Evolutionary conservation across 2,888 invertebrate species (phyloP).

Genomic region (Dicyrtoma fusca): DNA sequence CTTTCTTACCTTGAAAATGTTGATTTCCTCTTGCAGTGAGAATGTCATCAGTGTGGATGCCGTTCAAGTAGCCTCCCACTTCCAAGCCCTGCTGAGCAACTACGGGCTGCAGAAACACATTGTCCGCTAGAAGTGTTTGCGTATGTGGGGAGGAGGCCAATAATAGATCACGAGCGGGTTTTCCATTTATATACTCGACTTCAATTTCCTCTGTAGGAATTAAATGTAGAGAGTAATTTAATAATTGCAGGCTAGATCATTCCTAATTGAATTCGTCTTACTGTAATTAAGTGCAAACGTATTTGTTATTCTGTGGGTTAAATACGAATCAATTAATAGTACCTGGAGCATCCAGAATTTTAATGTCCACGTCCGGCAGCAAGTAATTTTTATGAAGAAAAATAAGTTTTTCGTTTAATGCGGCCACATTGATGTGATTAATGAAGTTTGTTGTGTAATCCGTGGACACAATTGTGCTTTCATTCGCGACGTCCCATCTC

Average conservation of each 20-base stretch:
- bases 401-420: conserved; percentile 22
- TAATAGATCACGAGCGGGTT: conserved; percentile 40
- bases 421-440: conserved; percentile 10
- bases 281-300: no score
- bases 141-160: conserved; percentile 6
- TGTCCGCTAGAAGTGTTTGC: conserved; percentile 40
- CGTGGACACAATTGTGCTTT: not conserved
- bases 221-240: not conserved
- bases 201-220: conserved; percentile 20
- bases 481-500: not conserved
- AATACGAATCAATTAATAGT: no score
- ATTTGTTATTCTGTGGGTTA: no score
- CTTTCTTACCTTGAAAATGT: conserved; percentile 41
- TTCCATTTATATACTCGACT: conserved; percentile 39
- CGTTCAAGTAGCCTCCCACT: conserved; percentile 25
- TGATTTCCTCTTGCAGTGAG: conserved; percentile 41
- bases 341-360: conserved; percentile 8
- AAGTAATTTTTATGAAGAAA: conserved; percentile 27
- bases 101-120: conserved; percentile 33
- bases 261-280: no score
- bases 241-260: no score
- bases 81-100: conserved; percentile 10
- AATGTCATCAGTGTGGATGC: conserved; percentile 38
- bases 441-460: conserved; percentile 5
- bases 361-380: conserved; percentile 1